These are phyloP conservation scores for Patella pellucida DNA, from an alignment of 2,888 invertebrate genomes.

Conservation along the genomic window DNA sequence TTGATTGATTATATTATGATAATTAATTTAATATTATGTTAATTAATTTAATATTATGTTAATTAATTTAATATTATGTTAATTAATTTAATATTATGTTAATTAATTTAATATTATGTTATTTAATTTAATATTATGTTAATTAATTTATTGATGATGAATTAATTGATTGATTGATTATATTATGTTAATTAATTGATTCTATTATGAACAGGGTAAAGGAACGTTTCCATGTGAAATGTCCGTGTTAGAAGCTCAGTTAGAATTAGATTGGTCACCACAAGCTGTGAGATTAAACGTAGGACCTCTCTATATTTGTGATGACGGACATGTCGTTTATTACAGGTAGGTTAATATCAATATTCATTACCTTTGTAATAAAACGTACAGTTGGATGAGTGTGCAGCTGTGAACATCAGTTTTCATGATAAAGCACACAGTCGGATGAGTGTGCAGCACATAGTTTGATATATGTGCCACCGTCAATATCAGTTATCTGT, in stretches of 20 bases:
- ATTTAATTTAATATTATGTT: no score
- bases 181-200: neutral
- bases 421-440: no score
- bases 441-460: no score
- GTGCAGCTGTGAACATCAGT: no score
- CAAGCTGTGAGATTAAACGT: constrained; percentile 74
- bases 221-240: constrained; percentile 78
- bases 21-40: no score
- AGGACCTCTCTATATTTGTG: constrained; percentile 76
- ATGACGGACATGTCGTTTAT: constrained; percentile 78
- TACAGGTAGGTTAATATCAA: constrained; percentile 76
- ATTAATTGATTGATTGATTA: no score
- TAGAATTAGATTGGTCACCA: constrained; percentile 77
- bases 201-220: constrained; percentile 66
- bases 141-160: no score
- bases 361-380: neutral
- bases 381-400: neutral
- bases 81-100: no score
- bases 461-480: no score
- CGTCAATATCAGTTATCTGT: no score
- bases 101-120: no score
- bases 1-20: no score
- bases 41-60: neutral
- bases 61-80: neutral
- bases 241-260: constrained; percentile 77